phyloP scores from a whole-genome alignment of 1,140 invertebrate species.

The Drosophila obscura region DNA sequence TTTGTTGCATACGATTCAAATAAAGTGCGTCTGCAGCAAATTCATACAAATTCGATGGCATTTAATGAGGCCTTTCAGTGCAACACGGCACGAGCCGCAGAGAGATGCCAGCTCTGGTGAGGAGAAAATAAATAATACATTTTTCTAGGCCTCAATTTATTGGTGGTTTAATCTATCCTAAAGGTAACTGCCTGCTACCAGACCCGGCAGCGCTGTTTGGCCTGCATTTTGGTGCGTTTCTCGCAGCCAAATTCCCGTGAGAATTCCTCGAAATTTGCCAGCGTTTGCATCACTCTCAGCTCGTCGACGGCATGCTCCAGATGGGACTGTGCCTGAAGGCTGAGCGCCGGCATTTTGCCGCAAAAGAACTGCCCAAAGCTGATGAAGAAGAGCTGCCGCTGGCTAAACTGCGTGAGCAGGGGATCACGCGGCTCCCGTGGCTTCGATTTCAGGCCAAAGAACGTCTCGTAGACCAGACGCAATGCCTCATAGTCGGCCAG shows the following conservation, averaged over 20 bases:
- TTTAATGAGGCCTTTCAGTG: conserved; percentile 34
- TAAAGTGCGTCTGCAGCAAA: conserved; percentile 51
- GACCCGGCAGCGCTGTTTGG: conserved; percentile 91
- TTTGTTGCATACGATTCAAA: conserved; percentile 60
- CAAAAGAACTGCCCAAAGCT: conserved; percentile 95
- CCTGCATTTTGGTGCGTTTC: conserved; percentile 91
- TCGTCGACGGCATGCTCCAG: conserved; percentile 93
- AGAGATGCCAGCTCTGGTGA: conserved; percentile 61
- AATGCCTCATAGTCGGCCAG: conserved; percentile 74
- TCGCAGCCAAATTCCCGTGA: conserved; percentile 89
- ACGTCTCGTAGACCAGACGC: conserved; percentile 69
- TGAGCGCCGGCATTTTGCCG: conserved; percentile 91
- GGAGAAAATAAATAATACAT: background rate
- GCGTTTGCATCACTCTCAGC: conserved; percentile 90
- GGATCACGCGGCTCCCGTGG: conserved; percentile 51
- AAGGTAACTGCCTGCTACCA: conserved; percentile 86
- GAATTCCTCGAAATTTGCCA: conserved; percentile 94
- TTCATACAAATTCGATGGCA: conserved; percentile 45
- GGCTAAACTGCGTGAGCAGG: conserved; percentile 86
- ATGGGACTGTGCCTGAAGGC: conserved; percentile 89
- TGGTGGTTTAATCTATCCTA: background rate
- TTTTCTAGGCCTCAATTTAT: background rate
- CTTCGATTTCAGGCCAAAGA: conserved; percentile 45
- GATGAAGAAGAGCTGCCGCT: conserved; percentile 91
- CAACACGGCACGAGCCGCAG: background rate